A percentile compares a stretch with the other conserved stretches of the same genome.
phyloP scores from a whole-genome alignment of 2,113 vertebrate genomes.

The Zosterops lateralis region DNA sequence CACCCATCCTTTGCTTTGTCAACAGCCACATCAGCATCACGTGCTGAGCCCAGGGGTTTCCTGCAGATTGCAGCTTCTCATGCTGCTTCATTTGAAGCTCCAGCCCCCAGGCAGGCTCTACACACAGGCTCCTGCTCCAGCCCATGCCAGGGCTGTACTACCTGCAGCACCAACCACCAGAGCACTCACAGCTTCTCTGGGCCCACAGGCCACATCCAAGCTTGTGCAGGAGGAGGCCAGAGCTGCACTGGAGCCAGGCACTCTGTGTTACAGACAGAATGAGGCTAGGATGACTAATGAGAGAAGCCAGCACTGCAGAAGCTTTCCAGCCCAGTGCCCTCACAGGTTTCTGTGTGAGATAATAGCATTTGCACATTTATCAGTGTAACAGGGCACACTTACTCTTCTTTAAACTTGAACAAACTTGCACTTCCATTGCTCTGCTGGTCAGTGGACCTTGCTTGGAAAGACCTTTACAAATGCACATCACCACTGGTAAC shows the following conservation, averaged over 20 bases:
- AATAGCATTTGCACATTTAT: background rate
- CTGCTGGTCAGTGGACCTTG: background rate
- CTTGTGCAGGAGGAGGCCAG: background rate
- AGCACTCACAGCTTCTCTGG: background rate
- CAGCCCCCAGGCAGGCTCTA: background rate
- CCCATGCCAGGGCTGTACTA: background rate
- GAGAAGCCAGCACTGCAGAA: constrained; percentile 1
- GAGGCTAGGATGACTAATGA: constrained; percentile 66
- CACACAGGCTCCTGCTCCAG: background rate
- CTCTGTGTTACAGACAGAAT: background rate
- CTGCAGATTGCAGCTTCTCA: background rate
- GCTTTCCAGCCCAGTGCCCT: constrained; percentile 30
- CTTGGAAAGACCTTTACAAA: background rate
- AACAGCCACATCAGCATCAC: background rate
- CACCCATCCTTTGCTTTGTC: background rate
- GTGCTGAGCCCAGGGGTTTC: background rate
- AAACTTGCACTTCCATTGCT: background rate
- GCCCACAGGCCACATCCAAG: background rate
- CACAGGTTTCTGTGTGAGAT: background rate
- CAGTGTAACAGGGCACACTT: background rate
- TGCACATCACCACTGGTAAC: background rate
- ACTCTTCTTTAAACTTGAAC: background rate
- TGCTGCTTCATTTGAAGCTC: background rate
- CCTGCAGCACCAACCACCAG: background rate
- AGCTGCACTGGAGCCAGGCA: background rate